A percentile compares a stretch with the other conserved stretches of the same genome.
These are phyloP conservation scores for Seira sanloemensis DNA, from an alignment of 2,888 invertebrate genomes.

Conservation along the genomic window DNA sequence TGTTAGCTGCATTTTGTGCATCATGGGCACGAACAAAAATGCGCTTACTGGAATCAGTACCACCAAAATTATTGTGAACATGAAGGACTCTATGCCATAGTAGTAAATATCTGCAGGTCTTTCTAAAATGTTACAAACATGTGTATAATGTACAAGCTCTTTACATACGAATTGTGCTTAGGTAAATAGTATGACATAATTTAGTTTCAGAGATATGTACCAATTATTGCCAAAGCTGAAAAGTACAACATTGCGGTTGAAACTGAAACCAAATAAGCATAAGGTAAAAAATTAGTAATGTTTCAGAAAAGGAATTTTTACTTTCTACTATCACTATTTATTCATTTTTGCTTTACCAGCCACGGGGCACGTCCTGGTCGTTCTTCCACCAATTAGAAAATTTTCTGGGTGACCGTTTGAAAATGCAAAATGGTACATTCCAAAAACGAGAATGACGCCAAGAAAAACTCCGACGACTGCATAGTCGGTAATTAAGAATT, in stretches of 20 bases:
- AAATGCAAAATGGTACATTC: slow-evolving; percentile 51
- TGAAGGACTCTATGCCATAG: slow-evolving; percentile 67
- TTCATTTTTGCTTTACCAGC: slow-evolving; percentile 36
- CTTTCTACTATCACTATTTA: background rate
- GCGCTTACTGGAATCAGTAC: slow-evolving; percentile 63
- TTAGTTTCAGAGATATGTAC: too few relatives aligned
- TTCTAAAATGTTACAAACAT: slow-evolving; percentile 40
- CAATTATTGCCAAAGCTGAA: slow-evolving; percentile 42
- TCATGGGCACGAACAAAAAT: slow-evolving; percentile 65
- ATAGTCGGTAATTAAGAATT: slow-evolving; percentile 39
- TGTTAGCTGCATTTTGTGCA: slow-evolving; percentile 67
- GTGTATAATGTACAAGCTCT: background rate
- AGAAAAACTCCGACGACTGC: slow-evolving; percentile 52
- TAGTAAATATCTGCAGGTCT: slow-evolving; percentile 67
- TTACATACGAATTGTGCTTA: too few relatives aligned
- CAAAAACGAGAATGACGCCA: slow-evolving; percentile 40
- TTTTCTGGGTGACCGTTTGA: slow-evolving; percentile 18
- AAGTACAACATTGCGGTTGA: slow-evolving; percentile 55
- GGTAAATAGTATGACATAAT: too few relatives aligned
- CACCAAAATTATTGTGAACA: slow-evolving; percentile 53
- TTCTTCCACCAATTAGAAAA: slow-evolving; percentile 48
- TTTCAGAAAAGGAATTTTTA: background rate
- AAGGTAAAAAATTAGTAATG: background rate
- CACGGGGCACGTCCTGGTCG: slow-evolving; percentile 31
- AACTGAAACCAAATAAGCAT: slow-evolving; percentile 10